Base-by-base conservation (phyloP, 2,888 invertebrate species). In the Agrotis ipsilon region DNA sequence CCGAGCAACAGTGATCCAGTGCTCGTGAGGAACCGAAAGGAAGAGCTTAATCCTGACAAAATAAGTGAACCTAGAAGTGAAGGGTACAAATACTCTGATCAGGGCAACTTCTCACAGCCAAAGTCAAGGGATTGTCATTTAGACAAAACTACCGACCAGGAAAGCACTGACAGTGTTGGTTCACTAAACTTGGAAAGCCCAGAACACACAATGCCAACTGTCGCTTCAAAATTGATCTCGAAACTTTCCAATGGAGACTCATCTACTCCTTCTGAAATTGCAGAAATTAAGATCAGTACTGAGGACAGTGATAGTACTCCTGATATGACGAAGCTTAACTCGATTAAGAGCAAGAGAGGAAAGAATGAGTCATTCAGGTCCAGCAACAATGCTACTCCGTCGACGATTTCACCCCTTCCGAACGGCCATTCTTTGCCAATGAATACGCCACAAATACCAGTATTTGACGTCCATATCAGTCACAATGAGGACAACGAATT, bases 211-310 rank as follows among this genome's bases (percentile, higher is more conserved):
- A 67, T 90, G 18, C 94, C 94, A 2, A 94, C 81, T 70, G 92
- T 94, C 1, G 86, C 95, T 49, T 94, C 95, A 0, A 96, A 95
- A 80, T 73, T 96, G 66, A 96, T 96, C 27, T 92, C 95, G 0
- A 96, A 96, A 87, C 84, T 96, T n/a, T 95, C 95, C 0, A 96
- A 96, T 66, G 96, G 96, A 1, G 92, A 94, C 72, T 96, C 96
- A 0, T 96, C 96, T 16, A 96, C 96, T 0, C 96, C 96, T 7
- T 92, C 94, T 0, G 95, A 96, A 76, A 55, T 87, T 13, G 6
- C 81, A 0, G 85, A 85, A 21, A 86, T 73, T 0, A 93, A 93
- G 73, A 84, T 83, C 39, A 55, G 52, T 24, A 72, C 76, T 14
- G 90, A 90, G 54, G 93, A 94, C 54, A 91, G 91, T 67, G 93